Evolutionary conservation across 2,888 invertebrate genomes (phyloP), one percentile per base, ranked within the genome.

Genomic region (Tenthredo scrophulariae): DNA sequence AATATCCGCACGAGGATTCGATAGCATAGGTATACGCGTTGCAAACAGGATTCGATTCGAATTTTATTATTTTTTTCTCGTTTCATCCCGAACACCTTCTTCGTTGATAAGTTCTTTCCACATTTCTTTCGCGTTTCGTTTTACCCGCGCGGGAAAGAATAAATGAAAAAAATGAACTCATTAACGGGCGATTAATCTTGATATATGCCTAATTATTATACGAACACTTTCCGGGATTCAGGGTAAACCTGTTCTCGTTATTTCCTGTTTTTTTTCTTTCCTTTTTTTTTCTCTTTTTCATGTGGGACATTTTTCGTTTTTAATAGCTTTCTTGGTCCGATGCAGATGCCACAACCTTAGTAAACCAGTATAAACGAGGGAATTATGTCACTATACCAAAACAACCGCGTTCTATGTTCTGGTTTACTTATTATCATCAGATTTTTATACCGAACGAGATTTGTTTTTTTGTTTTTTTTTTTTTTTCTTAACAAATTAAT

Each of bases 371-470:
- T 83, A 37, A 83, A 74, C 83, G 83, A 67, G 83, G 83, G 67
- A 87, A 87, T 86, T 86, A 84, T 87, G 85, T 86, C 86, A 86
- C 85, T 84, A 40, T 84, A 72, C 37, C 37, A 77, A 85, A 85
- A 62, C 46, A 54, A 54, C 83, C 50, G 79, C 37, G 33, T 50
- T 84, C 84, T 79, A 67, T 62, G 80, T 33, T 83, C 83, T 83
- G 83, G 83, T 83, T 83, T 83, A 83, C 83, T 83, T 83, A 58
- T 67, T 67, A 18, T 67, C 29, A 67, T 26, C 33, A 67, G 67
- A 67, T 67, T 67, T 67, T 62, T 62, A 7, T 18, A 26, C 58
- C 50, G 15, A 50, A 50, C 4, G 4, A 15, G 40, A 40, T n/a
- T 40, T 1, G 2, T 43, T 43, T 46, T 46, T 46, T 15, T 40